Percentiles rank a stretch among this genome's conserved stretches.
Evolutionary conservation across 2,797 vertebrate species (phyloP).

Genomic region (Danionella dracula): DNA sequence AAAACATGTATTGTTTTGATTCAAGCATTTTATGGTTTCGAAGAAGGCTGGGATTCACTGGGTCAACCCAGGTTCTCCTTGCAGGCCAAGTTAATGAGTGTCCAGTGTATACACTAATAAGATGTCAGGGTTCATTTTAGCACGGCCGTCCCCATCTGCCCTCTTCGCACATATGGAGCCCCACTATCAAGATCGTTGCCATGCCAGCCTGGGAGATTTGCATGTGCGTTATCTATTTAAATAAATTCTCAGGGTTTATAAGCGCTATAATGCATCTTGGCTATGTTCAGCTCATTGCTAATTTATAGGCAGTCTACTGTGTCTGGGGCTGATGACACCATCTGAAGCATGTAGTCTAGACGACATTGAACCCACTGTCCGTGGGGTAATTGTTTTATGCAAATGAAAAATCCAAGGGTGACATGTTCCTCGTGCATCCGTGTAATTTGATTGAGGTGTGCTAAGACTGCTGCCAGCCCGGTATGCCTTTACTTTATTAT

Average conservation of each 20-base stretch:
- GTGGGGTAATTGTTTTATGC: constrained; percentile 88
- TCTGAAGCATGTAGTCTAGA: constrained; percentile 88
- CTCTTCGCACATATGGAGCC: constrained; percentile 83
- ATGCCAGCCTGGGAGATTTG: constrained; percentile 81
- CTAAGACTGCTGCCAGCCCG: constrained; percentile 48
- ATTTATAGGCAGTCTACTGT: constrained; percentile 88
- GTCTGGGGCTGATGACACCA: constrained; percentile 81
- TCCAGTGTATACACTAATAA: constrained; percentile 74
- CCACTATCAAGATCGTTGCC: constrained; percentile 88
- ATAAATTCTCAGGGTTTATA: constrained; percentile 92
- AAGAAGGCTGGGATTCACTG: neutral
- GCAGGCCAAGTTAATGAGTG: constrained; percentile 79
- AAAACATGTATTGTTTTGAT: constrained; percentile 22
- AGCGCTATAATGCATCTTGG: constrained; percentile 83
- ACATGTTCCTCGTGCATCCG: constrained; percentile 68
- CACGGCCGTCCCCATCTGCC: constrained; percentile 66
- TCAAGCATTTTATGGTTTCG: constrained; percentile 18
- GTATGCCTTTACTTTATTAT: constrained; percentile 50
- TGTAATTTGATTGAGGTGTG: constrained; percentile 59
- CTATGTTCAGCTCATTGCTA: constrained; percentile 84
- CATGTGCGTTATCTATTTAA: constrained; percentile 94
- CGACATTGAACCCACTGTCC: constrained; percentile 81
- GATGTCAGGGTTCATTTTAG: constrained; percentile 75
- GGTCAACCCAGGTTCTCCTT: constrained; percentile 39
- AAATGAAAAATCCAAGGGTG: constrained; percentile 75